Percentiles rank a stretch among this genome's conserved stretches.
Evolutionary conservation across 2,113 vertebrate genomes (phyloP).

Genomic region (Grammomys dolichurus): DNA sequence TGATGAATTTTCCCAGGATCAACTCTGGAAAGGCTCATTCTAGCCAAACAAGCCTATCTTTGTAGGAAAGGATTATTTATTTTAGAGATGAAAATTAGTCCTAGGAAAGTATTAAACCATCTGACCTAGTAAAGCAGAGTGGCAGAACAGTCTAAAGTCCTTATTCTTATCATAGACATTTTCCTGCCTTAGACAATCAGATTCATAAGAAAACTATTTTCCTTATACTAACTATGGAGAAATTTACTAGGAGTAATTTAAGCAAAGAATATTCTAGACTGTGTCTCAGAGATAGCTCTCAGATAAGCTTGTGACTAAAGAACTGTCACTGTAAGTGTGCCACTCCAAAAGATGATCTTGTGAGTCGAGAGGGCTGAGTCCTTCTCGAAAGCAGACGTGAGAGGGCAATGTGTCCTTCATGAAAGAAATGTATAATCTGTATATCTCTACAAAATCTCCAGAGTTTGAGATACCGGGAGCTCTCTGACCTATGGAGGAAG

Average conservation of each 20-base stretch:
- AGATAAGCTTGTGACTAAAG: constrained; percentile 9
- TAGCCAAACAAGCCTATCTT: background rate
- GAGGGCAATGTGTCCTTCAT: background rate
- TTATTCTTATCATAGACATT: background rate
- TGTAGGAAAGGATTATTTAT: background rate
- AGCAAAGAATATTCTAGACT: constrained; percentile 29
- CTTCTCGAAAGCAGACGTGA: constrained; percentile 35
- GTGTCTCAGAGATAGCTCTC: constrained; percentile 14
- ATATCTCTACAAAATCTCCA: background rate
- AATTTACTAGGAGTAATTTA: background rate
- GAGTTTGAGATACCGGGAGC: constrained; percentile 7
- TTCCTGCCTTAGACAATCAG: background rate
- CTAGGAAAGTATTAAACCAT: background rate
- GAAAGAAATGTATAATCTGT: background rate
- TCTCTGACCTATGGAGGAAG: background rate
- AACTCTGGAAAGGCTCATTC: background rate
- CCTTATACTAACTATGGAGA: background rate
- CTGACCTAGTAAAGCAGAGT: background rate
- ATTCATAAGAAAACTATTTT: constrained; percentile 1
- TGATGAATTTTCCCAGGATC: background rate
- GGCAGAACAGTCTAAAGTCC: background rate
- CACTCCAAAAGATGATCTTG: background rate
- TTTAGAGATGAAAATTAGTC: constrained; percentile 20
- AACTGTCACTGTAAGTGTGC: background rate
- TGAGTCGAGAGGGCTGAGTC: background rate